Conservation (phyloP, 2,888 invertebrate species). For the Eristalinus aeneus region DNA sequence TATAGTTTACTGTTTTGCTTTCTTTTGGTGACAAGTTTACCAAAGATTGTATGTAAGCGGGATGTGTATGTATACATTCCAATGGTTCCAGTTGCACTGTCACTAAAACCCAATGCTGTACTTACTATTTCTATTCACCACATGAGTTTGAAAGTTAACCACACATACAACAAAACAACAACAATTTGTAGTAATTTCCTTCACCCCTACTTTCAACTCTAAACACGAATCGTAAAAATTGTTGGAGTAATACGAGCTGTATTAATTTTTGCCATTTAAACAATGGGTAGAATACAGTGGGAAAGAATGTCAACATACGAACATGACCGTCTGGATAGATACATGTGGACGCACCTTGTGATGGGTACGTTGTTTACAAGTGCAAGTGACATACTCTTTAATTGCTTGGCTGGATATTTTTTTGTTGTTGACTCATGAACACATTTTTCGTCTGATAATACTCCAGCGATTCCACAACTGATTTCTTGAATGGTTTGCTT, state of each 20-base stretch:
- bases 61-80: neutral
- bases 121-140: too few species aligned
- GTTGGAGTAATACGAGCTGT: too few species aligned
- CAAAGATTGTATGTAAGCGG: neutral
- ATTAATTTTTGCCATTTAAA: too few species aligned
- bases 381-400: neutral
- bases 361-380: neutral
- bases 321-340: neutral
- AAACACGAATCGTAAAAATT: too few species aligned
- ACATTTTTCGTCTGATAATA: neutral
- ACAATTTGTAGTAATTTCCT: too few species aligned
- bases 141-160: too few species aligned
- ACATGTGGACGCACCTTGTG: neutral
- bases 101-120: neutral
- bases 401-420: neutral
- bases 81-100: neutral
- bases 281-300: too few species aligned
- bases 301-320: too few species aligned
- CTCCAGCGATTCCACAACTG: neutral
- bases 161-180: too few species aligned
- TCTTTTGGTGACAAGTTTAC: neutral
- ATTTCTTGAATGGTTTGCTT: conserved; percentile 20
- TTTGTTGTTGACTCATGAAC: neutral
- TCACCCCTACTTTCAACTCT: too few species aligned
- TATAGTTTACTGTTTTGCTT: neutral